Base-by-base conservation (phyloP, 2,797 vertebrate genomes). In the Muscicapa comitata region DNA sequence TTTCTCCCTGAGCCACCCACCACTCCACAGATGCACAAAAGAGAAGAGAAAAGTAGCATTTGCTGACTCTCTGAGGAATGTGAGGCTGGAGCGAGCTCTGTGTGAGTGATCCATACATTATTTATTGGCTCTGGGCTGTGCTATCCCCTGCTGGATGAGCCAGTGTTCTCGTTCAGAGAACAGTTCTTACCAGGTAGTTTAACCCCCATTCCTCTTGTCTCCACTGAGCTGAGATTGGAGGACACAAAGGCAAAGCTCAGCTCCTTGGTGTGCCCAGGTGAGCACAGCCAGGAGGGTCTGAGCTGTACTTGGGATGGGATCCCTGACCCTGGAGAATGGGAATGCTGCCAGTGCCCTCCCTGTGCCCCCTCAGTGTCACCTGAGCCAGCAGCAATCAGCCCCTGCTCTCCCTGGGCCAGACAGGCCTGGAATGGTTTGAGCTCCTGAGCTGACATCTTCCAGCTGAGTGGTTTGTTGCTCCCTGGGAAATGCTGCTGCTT, bases 311-410 rank as follows among this genome's bases (percentile, higher is more conserved):
- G 47, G 74, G n/a, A 47, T 16, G 55, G 13, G 77, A 37, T 65
- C 35, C 54, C 10, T 0, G 0, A 28, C n/a, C n/a, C 38, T 1
- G 0, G 40, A 28, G 54, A 53, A 25, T 9, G 66, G 29, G n/a
- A 53, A 38, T 18, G 59, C 54, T 68, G n/a, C 5, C 8, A 6
- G 40, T 53, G 70, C 26, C 35, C 71, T 31, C 42, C 28, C 4
- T 76, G n/a, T 37, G 43, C 8, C 25, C 25, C n/a, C 13, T 13
- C 33, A 29, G 72, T 63, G 33, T 38, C 9, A 2, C 23, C 57
- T 11, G 42, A 83, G 78, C 63, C 78, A 77, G 72, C 81, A 74
- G 68, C 45, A 68, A 59, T 74, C 24, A 80, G 38, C n/a, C 19
- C 45, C 7, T 17, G 7, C 65, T 65, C 16, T 43, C 24, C 51